phyloP scores from a whole-genome alignment of 2,888 invertebrate genomes.

The Leptinotarsa juncta region DNA sequence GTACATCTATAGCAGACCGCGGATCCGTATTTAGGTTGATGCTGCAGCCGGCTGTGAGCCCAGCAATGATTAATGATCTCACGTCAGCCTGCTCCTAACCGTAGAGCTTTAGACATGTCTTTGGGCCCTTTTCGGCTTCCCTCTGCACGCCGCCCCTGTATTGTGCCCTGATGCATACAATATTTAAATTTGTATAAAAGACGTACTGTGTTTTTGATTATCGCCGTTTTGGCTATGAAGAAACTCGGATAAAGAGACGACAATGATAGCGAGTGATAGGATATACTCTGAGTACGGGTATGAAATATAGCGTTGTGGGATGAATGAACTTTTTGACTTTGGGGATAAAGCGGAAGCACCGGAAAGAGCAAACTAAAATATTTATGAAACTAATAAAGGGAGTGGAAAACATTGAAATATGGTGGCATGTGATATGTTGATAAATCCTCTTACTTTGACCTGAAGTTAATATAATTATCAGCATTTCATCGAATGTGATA shows the following conservation, averaged over 20 bases:
- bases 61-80: constrained; percentile 65
- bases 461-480: no score
- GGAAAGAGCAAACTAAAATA: no score
- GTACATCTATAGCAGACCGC: constrained; percentile 53
- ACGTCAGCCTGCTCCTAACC: constrained; percentile 65
- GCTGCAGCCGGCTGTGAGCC: constrained; percentile 64
- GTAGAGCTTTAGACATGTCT: constrained; percentile 66
- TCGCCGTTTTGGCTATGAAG: constrained; percentile 64
- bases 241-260: constrained; percentile 59
- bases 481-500: no score
- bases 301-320: constrained; percentile 3
- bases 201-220: constrained; percentile 65
- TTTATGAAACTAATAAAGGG: no score
- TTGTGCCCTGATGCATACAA: constrained; percentile 61
- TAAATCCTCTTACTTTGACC: no score
- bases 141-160: constrained; percentile 60
- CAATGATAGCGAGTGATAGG: background rate
- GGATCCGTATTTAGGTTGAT: constrained; percentile 65
- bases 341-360: background rate
- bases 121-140: constrained; percentile 61
- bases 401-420: no score
- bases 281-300: background rate
- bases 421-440: no score
- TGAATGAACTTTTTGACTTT: background rate
- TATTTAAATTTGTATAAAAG: constrained; percentile 64